phyloP scores from a whole-genome alignment of 2,797 vertebrate genomes.

The Glyptemys insculpta region DNA sequence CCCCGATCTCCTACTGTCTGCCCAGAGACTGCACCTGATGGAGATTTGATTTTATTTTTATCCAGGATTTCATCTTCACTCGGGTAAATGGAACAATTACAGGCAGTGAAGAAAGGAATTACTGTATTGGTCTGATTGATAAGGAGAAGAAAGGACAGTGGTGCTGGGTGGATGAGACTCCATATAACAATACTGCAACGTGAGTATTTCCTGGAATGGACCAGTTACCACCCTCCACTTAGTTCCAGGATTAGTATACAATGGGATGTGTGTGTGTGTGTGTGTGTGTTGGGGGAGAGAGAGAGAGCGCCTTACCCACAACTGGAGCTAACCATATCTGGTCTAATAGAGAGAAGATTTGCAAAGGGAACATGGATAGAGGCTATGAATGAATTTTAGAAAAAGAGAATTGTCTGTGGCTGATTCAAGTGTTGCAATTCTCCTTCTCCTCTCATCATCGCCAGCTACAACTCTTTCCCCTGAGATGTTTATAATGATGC shows the following conservation, averaged over 20 bases:
- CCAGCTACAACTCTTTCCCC: not conserved
- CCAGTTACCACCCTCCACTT: not conserved
- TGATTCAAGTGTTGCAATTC: not conserved
- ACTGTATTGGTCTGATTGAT: slow-evolving; percentile 56
- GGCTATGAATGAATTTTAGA: not conserved
- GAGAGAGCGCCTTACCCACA: not conserved
- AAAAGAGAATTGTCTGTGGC: not conserved
- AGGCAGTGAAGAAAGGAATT: not conserved
- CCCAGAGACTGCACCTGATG: not conserved
- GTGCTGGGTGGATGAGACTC: slow-evolving; percentile 56
- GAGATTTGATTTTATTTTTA: not conserved
- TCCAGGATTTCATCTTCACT: slow-evolving; percentile 53
- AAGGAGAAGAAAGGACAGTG: not conserved
- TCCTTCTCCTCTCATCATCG: not conserved
- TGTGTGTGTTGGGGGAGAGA: not conserved
- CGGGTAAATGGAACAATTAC: not conserved
- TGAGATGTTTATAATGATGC: not conserved
- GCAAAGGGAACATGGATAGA: not conserved
- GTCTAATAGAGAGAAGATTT: not conserved
- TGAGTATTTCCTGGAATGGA: not conserved
- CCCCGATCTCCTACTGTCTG: not conserved
- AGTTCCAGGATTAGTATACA: not conserved
- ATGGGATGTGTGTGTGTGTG: too few relatives aligned
- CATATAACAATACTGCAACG: slow-evolving; percentile 13
- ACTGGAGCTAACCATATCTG: not conserved